Evolutionary conservation across 2,113 vertebrate genomes (phyloP).

Genomic region (Platycercus adscitus): DNA sequence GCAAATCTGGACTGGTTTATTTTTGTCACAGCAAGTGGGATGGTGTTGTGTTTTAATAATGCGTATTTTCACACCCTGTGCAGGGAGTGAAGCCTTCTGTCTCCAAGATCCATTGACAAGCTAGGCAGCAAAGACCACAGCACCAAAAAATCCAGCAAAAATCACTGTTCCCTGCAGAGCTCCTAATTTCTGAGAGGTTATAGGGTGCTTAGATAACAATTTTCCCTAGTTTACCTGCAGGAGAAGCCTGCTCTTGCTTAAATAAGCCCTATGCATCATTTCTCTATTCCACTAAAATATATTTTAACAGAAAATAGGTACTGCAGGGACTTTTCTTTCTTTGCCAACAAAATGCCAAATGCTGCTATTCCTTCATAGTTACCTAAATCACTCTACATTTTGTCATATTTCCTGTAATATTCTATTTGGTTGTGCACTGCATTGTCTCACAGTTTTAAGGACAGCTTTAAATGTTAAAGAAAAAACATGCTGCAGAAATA

Average conservation of each 20-base stretch:
- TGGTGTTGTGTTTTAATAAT: background rate
- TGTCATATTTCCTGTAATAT: background rate
- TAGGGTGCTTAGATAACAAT: background rate
- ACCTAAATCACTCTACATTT: background rate
- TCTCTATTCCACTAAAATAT: background rate
- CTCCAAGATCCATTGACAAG: background rate
- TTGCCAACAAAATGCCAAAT: background rate
- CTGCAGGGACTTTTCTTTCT: background rate
- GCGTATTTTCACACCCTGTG: background rate
- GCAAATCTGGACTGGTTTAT: background rate
- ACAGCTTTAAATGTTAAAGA: background rate
- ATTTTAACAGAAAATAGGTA: background rate
- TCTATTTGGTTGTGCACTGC: background rate
- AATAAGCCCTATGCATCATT: background rate
- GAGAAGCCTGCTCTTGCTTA: background rate
- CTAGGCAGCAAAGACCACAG: background rate
- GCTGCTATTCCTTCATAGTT: background rate
- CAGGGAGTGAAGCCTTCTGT: background rate
- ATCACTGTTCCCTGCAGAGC: background rate
- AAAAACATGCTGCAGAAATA: background rate
- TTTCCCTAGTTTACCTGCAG: background rate
- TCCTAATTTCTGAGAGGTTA: background rate
- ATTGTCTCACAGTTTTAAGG: background rate
- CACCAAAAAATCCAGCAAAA: background rate
- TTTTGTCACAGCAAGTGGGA: background rate